Conservation (phyloP, 2,888 invertebrate genomes). For the Apotomis capreana region DNA sequence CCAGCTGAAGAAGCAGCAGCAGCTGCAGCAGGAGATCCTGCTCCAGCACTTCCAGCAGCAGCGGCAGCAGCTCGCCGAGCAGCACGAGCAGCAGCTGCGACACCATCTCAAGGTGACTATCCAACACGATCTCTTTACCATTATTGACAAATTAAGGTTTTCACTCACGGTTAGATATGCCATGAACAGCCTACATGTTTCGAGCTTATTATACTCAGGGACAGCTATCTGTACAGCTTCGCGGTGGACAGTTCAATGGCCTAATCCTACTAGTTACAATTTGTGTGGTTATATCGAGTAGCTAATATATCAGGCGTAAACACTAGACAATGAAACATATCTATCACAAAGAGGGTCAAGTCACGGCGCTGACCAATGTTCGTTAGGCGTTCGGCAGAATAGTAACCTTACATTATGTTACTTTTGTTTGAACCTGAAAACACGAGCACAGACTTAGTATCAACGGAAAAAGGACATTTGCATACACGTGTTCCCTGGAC, state of each 20-base stretch:
- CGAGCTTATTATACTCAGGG: too few relatives aligned
- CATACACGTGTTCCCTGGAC: neutral
- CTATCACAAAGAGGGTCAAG: neutral
- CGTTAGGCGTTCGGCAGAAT: conserved; percentile 7
- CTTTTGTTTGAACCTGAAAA: neutral
- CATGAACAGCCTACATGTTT: too few relatives aligned
- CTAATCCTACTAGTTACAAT: too few relatives aligned
- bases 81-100: conserved; percentile 94
- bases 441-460: too few relatives aligned
- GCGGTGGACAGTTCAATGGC: too few relatives aligned
- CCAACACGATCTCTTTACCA: neutral
- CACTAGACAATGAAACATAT: too few relatives aligned
- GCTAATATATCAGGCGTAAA: too few relatives aligned
- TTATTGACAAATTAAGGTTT: neutral
- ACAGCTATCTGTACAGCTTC: too few relatives aligned
- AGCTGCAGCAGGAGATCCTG: conserved; percentile 95
- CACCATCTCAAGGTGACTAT: conserved; percentile 92
- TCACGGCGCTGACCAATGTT: conserved; percentile 8
- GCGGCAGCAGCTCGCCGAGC: conserved; percentile 94
- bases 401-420: conserved; percentile 6
- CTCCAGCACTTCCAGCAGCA: conserved; percentile 96
- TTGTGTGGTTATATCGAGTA: too few relatives aligned
- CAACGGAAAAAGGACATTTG: neutral
- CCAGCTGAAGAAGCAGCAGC: conserved; percentile 97
- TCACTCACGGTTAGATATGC: too few relatives aligned